These are phyloP conservation scores for Cyclopterus lumpus DNA, from an alignment of 2,797 vertebrate species.

Conservation along the genomic window DNA sequence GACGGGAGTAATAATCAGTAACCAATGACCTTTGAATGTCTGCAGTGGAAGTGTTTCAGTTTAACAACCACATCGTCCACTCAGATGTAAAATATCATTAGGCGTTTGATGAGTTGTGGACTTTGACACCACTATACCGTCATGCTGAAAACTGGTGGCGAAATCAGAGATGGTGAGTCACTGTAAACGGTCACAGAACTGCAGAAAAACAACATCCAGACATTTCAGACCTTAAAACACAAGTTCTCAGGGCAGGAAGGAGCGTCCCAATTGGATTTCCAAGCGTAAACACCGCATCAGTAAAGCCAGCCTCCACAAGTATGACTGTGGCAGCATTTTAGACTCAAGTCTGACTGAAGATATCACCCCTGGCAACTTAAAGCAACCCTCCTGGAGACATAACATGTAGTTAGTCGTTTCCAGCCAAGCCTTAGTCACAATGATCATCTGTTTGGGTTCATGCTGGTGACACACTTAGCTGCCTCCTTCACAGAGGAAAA, in stretches of 20 bases:
- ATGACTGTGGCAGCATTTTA: background rate
- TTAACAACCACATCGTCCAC: background rate
- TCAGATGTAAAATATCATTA: background rate
- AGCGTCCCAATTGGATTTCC: constrained; percentile 3
- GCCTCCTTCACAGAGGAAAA: background rate
- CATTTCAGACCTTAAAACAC: background rate
- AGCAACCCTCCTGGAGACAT: background rate
- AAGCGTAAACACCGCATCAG: constrained; percentile 16
- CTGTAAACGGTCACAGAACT: background rate
- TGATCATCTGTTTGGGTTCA: constrained; percentile 15
- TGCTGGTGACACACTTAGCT: constrained; percentile 19
- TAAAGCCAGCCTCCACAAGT: background rate
- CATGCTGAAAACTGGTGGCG: background rate
- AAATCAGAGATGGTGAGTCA: background rate
- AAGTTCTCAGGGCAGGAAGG: background rate
- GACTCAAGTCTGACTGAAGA: background rate
- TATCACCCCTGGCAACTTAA: background rate
- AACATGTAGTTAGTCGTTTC: constrained; percentile 5
- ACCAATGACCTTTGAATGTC: background rate
- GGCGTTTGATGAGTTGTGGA: background rate
- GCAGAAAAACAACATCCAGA: background rate
- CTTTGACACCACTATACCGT: constrained; percentile 4
- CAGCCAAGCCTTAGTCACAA: background rate
- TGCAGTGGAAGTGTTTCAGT: background rate
- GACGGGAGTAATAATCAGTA: background rate